A percentile compares a stretch with the other conserved stretches of the same genome.
These are phyloP conservation scores for Conus canariensis DNA, from an alignment of 2,888 invertebrate species.

Conservation along the genomic window DNA sequence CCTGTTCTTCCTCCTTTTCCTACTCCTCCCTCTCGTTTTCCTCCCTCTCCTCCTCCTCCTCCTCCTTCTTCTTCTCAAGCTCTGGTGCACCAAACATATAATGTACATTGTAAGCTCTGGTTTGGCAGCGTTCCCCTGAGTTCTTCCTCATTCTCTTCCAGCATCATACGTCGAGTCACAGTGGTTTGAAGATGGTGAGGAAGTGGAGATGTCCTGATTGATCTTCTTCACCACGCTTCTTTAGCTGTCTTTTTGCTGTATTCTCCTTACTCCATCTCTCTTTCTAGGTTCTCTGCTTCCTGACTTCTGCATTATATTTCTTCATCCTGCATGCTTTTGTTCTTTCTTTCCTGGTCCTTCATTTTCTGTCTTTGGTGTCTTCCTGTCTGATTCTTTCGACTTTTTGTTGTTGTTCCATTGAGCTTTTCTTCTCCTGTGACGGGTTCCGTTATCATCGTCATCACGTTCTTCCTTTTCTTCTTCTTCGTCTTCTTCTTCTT, in stretches of 20 bases:
- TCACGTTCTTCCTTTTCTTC: not conserved
- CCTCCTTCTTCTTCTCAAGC: too few species aligned
- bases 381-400: not conserved
- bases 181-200: not conserved
- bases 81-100: too few species aligned
- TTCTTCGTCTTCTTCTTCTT: not conserved
- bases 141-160: too few species aligned
- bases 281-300: too few species aligned
- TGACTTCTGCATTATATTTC: too few species aligned
- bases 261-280: not conserved
- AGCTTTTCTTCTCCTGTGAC: too few species aligned
- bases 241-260: not conserved
- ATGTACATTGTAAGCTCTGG: too few species aligned
- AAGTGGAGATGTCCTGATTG: conserved; percentile 5
- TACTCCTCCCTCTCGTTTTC: too few species aligned
- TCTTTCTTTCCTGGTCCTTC: not conserved
- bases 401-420: too few species aligned
- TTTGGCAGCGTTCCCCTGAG: too few species aligned
- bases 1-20: not conserved
- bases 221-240: not conserved
- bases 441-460: not conserved
- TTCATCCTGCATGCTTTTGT: not conserved
- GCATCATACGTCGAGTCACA: conserved; percentile 27
- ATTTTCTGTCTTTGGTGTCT: not conserved
- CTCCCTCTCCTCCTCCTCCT: too few species aligned